phyloP scores from a whole-genome alignment of 1,140 invertebrate species.

The Orchestia grillus region DNA sequence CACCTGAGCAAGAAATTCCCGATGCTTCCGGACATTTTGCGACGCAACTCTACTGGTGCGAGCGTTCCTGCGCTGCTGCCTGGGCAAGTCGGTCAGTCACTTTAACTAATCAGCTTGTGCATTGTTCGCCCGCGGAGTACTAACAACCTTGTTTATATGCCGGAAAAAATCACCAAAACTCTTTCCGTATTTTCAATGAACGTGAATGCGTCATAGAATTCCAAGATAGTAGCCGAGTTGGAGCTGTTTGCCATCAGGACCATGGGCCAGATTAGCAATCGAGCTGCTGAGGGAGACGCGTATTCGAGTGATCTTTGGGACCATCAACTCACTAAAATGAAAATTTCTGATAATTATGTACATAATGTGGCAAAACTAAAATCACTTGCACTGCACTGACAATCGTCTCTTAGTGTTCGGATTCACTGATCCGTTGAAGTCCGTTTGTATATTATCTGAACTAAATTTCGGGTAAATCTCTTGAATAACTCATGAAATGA shows the following conservation, averaged over 20 bases:
- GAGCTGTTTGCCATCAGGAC: no score
- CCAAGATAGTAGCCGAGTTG: no score
- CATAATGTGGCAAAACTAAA: no score
- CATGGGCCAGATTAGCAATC: no score
- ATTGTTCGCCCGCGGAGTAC: not conserved
- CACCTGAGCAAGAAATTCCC: not conserved
- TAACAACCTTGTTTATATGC: not conserved
- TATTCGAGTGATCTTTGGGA: not conserved
- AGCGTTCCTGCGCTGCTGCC: not conserved
- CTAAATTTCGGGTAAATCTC: no score
- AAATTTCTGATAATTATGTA: not conserved
- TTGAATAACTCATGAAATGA: no score
- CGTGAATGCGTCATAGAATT: not conserved
- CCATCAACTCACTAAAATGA: not conserved
- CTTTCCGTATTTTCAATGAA: not conserved
- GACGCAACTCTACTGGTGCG: not conserved
- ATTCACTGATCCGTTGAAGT: no score
- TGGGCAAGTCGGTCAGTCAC: not conserved
- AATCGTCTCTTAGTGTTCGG: no score
- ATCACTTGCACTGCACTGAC: no score
- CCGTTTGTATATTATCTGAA: no score
- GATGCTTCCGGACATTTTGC: not conserved
- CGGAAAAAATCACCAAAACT: not conserved
- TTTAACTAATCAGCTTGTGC: not conserved
- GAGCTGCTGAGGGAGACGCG: no score